phyloP scores from a whole-genome alignment of 2,113 vertebrate species.

The Anolis carolinensis region DNA sequence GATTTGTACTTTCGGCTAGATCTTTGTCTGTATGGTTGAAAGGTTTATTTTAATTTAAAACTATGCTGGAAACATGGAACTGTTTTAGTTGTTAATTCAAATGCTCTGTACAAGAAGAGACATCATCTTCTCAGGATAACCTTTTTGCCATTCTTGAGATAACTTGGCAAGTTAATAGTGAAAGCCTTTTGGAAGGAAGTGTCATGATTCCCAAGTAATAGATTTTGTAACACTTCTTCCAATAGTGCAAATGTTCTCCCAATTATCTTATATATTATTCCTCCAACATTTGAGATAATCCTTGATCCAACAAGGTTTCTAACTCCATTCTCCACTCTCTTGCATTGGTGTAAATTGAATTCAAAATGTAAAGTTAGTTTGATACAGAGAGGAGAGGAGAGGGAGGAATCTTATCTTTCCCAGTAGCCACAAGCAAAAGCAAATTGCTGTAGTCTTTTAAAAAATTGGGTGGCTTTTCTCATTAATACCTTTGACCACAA shows the following conservation, averaged over 20 bases:
- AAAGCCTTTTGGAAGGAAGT: background rate
- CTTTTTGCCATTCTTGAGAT: background rate
- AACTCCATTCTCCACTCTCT: no score
- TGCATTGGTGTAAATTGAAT: no score
- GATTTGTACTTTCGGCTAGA: constrained; percentile 39
- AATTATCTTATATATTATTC: background rate
- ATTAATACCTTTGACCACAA: no score
- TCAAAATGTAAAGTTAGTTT: no score
- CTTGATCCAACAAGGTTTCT: no score
- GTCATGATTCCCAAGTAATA: rapidly evolving
- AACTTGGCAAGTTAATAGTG: background rate
- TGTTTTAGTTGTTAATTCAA: constrained; percentile 51
- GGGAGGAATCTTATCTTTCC: no score
- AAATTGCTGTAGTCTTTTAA: no score
- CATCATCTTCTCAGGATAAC: background rate
- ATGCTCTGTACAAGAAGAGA: constrained; percentile 42
- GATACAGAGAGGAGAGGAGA: no score
- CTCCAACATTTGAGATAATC: background rate
- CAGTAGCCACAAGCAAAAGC: no score
- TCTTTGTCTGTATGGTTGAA: constrained; percentile 49
- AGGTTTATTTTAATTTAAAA: constrained; percentile 55
- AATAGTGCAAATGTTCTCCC: background rate
- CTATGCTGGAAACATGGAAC: constrained; percentile 32
- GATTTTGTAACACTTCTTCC: background rate
- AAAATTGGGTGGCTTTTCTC: no score